Base-by-base conservation (phyloP, 2,888 invertebrate genomes). In the Apodemia mormo region DNA sequence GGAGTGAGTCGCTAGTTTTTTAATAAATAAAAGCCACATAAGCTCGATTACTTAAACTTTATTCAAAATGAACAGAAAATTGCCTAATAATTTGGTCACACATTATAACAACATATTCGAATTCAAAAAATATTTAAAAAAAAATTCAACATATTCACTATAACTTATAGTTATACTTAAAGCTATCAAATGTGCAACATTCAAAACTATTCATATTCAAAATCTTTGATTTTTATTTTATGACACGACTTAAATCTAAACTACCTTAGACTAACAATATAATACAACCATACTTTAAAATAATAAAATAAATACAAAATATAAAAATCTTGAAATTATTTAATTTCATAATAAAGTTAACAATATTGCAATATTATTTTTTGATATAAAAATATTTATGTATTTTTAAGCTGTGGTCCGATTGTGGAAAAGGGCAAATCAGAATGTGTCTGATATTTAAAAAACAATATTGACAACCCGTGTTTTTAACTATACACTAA, bases 171-270 rank as follows among this genome's bases (percentile, higher is more conserved):
- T 29, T 22, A 61, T 61, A 10, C 61, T 61, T 61, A 61, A 61
- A 33, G 61, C 61, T 61, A 61, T 61, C 61, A 61, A 61, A 61
- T 61, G 61, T 61, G 61, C 61, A 61, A 61, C 61, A 61, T 30
- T 33, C 58, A 61, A 49, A 49, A 49, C 49, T 49, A 61, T 61
- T 33, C 61, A 33, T 30, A 61, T 33, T 61, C 4, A 61, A 61
- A 61, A 61, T 61, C 22, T 56, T 29, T 61, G 61, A 61, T 61
- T 58, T 58, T 29, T 9, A 29, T 33, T 49, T 30, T 33, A 61
- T 61, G 40, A 66, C 52, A 58, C 66, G 29, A 58, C 30, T 49
- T 49, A 49, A 49, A 49, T 49, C 49, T 49, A n/a, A 49, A 14
- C 49, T 49, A 49, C 14, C 14, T 49, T 14, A 49, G 5, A 49